phyloP scores from a whole-genome alignment of 2,888 invertebrate genomes.

The Leptinotarsa rubiginosa region DNA sequence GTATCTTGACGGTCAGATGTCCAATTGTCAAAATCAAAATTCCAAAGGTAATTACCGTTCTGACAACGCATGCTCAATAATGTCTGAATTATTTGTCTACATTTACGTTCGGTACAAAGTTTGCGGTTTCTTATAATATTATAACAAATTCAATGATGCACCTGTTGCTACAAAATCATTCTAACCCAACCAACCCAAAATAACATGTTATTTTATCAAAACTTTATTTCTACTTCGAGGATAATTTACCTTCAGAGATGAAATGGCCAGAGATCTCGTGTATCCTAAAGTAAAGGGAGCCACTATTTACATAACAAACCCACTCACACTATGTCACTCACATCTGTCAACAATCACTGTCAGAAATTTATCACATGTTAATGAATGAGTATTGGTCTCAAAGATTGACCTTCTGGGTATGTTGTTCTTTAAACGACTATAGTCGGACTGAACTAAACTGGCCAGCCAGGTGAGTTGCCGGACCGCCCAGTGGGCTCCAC shows the following conservation, averaged over 20 bases:
- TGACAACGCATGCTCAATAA: background rate
- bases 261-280: constrained; percentile 37
- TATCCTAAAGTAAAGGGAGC: constrained; percentile 48
- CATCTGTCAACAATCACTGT: constrained; percentile 50
- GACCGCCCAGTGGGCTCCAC: constrained; percentile 63
- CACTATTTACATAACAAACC: constrained; percentile 48
- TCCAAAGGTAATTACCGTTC: background rate
- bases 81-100: background rate
- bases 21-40: background rate
- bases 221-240: constrained; percentile 38
- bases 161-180: constrained; percentile 1
- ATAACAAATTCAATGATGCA: constrained; percentile 4
- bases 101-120: background rate
- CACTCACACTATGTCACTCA: constrained; percentile 50
- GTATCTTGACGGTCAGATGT: too few species aligned
- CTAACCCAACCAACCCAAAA: constrained; percentile 1
- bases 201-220: constrained; percentile 30
- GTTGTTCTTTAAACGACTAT: constrained; percentile 58
- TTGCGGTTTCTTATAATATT: background rate
- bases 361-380: constrained; percentile 53
- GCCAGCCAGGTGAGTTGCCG: constrained; percentile 60
- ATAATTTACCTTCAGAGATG: constrained; percentile 42
- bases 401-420: constrained; percentile 58
- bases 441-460: constrained; percentile 63
- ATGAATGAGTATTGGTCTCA: constrained; percentile 50